A percentile compares a stretch with the other conserved stretches of the same genome.
Conservation (phyloP, 2,888 invertebrate genomes). For the Rhodophaea formosa region DNA sequence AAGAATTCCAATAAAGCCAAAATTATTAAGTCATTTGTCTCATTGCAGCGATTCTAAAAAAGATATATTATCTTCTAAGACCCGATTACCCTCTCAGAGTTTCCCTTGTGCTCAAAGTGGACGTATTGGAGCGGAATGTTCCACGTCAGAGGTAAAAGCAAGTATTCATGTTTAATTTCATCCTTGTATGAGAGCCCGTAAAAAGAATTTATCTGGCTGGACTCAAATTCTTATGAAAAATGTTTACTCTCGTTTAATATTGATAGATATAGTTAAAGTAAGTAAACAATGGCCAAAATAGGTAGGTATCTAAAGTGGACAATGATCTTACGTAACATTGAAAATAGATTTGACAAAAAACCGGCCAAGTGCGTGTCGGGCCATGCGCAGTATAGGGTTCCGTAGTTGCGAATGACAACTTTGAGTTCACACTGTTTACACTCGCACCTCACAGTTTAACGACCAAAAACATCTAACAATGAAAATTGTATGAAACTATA, state of each 20-base stretch:
- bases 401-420: too few relatives aligned
- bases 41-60: conserved; percentile 47
- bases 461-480: too few relatives aligned
- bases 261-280: too few relatives aligned
- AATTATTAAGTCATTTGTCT: conserved; percentile 54
- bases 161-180: conserved; percentile 79
- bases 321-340: too few relatives aligned
- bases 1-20: conserved; percentile 46
- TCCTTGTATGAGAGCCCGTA: conserved; percentile 55
- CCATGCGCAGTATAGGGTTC: too few relatives aligned
- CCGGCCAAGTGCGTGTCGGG: too few relatives aligned
- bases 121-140: conserved; percentile 75
- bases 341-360: too few relatives aligned
- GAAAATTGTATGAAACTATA: too few relatives aligned
- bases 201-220: conserved; percentile 68
- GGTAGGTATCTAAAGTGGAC: too few relatives aligned
- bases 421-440: too few relatives aligned
- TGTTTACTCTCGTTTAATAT: conserved; percentile 36
- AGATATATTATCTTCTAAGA: conserved; percentile 54
- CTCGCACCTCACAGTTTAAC: too few relatives aligned
- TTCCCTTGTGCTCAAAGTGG: conserved; percentile 74
- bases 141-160: conserved; percentile 76
- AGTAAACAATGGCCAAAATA: too few relatives aligned
- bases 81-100: conserved; percentile 64
- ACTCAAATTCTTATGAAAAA: conserved; percentile 57